Conservation (phyloP, 1,140 invertebrate genomes). For the Philotrypesis tridentata region DNA sequence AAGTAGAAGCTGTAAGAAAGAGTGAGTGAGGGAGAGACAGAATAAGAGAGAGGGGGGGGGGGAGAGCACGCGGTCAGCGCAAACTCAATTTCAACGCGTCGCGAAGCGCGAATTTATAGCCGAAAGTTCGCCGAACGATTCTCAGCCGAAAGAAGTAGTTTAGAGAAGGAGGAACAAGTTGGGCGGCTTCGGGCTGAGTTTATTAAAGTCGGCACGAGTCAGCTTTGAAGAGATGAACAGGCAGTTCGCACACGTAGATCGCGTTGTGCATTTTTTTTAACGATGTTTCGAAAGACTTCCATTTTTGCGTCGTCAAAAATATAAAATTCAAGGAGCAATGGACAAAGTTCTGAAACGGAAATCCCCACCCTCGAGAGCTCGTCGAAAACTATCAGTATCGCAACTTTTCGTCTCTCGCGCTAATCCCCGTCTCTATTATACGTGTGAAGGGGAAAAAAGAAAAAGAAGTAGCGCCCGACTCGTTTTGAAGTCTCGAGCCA, state of each 20-base stretch:
- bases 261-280: too few species aligned
- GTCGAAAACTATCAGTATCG: neutral
- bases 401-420: neutral
- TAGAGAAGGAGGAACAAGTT: constrained; percentile 13
- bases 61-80: constrained; percentile 15
- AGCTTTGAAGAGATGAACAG: constrained; percentile 11
- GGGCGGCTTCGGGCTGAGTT: constrained; percentile 39
- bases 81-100: constrained; percentile 52
- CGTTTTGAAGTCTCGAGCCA: neutral
- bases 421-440: neutral
- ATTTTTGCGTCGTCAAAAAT: neutral
- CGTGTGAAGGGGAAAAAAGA: neutral
- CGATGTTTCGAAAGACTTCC: neutral
- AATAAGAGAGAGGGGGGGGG: too few species aligned
- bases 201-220: constrained; percentile 52
- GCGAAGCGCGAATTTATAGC: constrained; percentile 49
- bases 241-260: constrained; percentile 6
- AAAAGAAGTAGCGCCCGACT: neutral
- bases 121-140: constrained; percentile 49
- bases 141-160: constrained; percentile 34
- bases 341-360: neutral
- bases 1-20: neutral
- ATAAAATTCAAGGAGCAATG: neutral
- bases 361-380: neutral
- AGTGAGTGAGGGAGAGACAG: too few species aligned